A percentile compares a stretch with the other conserved stretches of the same genome.
Evolutionary conservation across 2,888 invertebrate genomes (phyloP).

Genomic region (Mesochorus sp.): DNA sequence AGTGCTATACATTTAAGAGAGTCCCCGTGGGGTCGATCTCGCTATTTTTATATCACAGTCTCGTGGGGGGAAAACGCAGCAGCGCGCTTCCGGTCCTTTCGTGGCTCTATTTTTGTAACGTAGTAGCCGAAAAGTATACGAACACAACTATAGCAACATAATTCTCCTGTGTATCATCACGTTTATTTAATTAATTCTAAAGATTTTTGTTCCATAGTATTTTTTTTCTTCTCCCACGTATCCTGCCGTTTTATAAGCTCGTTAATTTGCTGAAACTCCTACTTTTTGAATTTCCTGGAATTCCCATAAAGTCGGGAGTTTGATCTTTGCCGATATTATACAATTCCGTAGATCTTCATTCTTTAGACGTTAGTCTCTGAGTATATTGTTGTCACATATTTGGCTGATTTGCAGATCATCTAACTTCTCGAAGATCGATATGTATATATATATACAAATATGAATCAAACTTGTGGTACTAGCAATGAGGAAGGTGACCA

Average conservation of each 20-base stretch:
- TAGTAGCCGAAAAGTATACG: slow-evolving; percentile 25
- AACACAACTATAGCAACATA: slow-evolving; percentile 6
- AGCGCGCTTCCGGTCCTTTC: slow-evolving; percentile 70
- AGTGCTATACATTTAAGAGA: slow-evolving; percentile 68
- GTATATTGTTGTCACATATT: no score
- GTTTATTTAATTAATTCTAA: slow-evolving; percentile 36
- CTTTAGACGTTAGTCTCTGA: no score
- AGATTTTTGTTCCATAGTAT: neutral
- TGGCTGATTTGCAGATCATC: neutral
- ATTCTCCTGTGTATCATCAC: slow-evolving; percentile 32
- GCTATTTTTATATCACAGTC: slow-evolving; percentile 74
- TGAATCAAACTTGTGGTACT: slow-evolving; percentile 19
- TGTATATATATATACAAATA: neutral
- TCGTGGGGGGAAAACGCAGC: slow-evolving; percentile 74
- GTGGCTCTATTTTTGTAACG: slow-evolving; percentile 70
- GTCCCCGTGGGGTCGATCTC: slow-evolving; percentile 50
- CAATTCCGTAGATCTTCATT: slow-evolving; percentile 19
- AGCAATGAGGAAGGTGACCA: neutral
- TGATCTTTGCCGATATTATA: no score
- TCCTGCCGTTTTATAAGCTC: neutral
- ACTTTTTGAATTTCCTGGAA: neutral
- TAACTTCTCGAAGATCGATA: neutral
- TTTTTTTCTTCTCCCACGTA: neutral
- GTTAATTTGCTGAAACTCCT: neutral
- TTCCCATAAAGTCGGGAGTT: no score